Base-by-base conservation (phyloP, 2,888 invertebrate genomes). In the Torymus auratus region DNA sequence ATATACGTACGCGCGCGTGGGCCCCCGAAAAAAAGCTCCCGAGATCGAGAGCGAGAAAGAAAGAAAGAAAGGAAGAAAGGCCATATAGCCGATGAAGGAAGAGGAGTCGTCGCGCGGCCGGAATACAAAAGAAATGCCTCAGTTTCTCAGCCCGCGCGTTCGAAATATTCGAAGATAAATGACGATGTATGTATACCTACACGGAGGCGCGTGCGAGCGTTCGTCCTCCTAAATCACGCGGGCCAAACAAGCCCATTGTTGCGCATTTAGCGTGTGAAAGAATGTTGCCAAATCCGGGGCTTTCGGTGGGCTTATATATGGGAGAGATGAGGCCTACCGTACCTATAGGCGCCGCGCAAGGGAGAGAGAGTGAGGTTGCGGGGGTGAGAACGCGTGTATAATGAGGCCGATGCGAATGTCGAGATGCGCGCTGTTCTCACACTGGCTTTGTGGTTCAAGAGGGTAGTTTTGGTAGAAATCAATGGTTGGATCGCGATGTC, bases 201-300 rank as follows among this genome's bases (percentile, higher is more conserved):
- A 60, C 17, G 11, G 64, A 14, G 15, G 4, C 64, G 13, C 41
- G 11, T 15, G 11, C 7, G 52, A 73, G 67, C 75, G 67, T 12
- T n/a, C 28, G 75, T 84, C 84, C 83, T 84, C 84, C 87, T 89
- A 89, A 90, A 89, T 90, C 89, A 89, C 85, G 88, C 41, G 87
- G 80, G 85, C 20, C 87, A 90, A 90, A 90, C 88, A 89, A 89
- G 88, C 85, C 89, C 86, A 90, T 89, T 89, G 89, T 90, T 89
- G 88, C 85, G 86, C 88, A 88, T 89, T 89, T 89, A 88, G 88
- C 87, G 88, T 89, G 88, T 88, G 88, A 89, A 89, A 88, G 89
- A 89, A 90, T 88, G 87, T 89, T 88, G 87, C 86, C 87, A 88
- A 77, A 77, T 77, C 69, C 69, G 69, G 62, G 76, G 28, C 50